Percentiles rank a stretch among this genome's conserved stretches.
These are phyloP conservation scores for Callionymus lyra DNA, from an alignment of 2,113 vertebrate genomes.

Conservation along the genomic window DNA sequence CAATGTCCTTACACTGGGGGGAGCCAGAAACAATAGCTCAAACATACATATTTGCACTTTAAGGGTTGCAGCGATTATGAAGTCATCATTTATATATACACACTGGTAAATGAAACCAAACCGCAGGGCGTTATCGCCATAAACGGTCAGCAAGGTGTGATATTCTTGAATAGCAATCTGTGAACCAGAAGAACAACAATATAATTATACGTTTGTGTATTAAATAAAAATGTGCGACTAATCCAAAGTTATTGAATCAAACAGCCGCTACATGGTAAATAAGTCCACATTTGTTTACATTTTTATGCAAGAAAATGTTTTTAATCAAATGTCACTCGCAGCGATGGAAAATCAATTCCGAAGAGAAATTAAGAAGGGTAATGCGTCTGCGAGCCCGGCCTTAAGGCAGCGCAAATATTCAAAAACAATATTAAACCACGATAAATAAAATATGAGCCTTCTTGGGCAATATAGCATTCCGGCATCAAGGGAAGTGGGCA, in stretches of 20 bases:
- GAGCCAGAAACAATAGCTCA: no score
- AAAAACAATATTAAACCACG: conserved; percentile 66
- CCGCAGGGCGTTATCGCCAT: conserved; percentile 24
- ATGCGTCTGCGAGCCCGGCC: conserved; percentile 46
- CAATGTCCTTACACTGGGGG: no score
- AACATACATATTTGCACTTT: no score
- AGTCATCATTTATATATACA: conserved; percentile 44
- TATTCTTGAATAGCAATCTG: conserved; percentile 35
- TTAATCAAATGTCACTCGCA: conserved; percentile 57
- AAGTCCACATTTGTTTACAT: conserved; percentile 40
- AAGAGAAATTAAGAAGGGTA: conserved; percentile 61
- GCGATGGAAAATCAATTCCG: conserved; percentile 55
- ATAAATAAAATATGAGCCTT: conserved; percentile 72
- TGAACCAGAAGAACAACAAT: conserved; percentile 30
- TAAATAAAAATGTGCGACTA: conserved; percentile 19
- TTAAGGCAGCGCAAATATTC: conserved; percentile 63
- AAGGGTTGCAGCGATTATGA: conserved; percentile 45
- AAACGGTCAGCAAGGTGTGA: conserved; percentile 48
- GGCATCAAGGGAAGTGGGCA: conserved; percentile 50
- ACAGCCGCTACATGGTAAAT: conserved; percentile 24
- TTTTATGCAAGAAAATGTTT: conserved; percentile 48
- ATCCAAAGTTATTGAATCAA: conserved; percentile 44
- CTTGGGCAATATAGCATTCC: conserved; percentile 59
- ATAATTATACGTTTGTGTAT: conserved; percentile 21
- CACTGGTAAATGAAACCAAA: conserved; percentile 35